Conservation (phyloP, 2,888 invertebrate species). For the Drosophila anomalata region DNA sequence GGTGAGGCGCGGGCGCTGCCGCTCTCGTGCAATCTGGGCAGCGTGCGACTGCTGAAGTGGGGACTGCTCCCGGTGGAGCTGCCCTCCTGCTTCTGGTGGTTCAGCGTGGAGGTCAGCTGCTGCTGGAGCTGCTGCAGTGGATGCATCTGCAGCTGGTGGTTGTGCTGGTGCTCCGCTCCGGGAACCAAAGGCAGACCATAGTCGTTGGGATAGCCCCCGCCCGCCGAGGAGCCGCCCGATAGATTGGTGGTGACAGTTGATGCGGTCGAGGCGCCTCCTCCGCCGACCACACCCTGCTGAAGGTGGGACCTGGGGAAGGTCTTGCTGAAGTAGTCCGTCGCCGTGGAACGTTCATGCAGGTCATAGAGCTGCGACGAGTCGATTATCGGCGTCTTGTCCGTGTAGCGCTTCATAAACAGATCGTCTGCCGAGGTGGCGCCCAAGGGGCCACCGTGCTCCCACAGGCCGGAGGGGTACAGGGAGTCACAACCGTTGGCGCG, state of each 20-base stretch:
- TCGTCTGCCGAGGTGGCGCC: slow-evolving; percentile 81
- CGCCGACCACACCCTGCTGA: slow-evolving; percentile 42
- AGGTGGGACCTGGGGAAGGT: slow-evolving; percentile 86
- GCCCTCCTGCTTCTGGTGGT: slow-evolving; percentile 67
- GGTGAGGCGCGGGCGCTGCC: slow-evolving; percentile 60
- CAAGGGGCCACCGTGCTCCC: slow-evolving; percentile 85
- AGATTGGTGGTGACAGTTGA: slow-evolving; percentile 82
- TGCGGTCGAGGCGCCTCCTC: slow-evolving; percentile 71
- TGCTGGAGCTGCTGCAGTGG: slow-evolving; percentile 85
- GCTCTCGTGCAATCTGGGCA: slow-evolving; percentile 70
- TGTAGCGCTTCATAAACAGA: slow-evolving; percentile 87
- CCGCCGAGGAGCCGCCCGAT: slow-evolving; percentile 78
- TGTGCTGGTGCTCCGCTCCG: slow-evolving; percentile 83
- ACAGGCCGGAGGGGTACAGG: slow-evolving; percentile 91
- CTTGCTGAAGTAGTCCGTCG: slow-evolving; percentile 86
- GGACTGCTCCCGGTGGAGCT: slow-evolving; percentile 66
- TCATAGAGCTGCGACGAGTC: slow-evolving; percentile 84
- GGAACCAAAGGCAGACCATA: slow-evolving; percentile 90
- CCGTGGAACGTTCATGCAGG: slow-evolving; percentile 83
- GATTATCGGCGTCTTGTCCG: slow-evolving; percentile 91
- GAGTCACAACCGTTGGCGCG: slow-evolving; percentile 89
- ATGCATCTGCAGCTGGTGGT: slow-evolving; percentile 82
- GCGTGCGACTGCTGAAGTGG: slow-evolving; percentile 75
- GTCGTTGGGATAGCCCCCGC: slow-evolving; percentile 88
- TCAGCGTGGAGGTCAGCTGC: slow-evolving; percentile 66